Base-by-base conservation (phyloP, 2,888 invertebrate genomes). In the Micoletzkya japonica region DNA sequence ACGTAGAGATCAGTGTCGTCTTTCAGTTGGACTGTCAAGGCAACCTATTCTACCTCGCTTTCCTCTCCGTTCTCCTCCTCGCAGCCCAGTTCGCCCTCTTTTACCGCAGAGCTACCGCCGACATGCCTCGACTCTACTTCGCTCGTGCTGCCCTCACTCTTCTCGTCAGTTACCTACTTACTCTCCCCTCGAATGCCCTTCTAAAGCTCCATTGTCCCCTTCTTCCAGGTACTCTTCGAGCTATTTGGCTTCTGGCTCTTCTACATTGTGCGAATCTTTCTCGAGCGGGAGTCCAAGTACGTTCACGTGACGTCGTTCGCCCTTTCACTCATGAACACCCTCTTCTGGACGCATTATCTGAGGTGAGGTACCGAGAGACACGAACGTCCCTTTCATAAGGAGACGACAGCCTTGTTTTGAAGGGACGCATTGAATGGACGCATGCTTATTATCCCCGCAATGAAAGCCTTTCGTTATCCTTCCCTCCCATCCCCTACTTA, bases 211-310 rank as follows among this genome's bases (percentile, higher is more conserved):
- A 32, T 30, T 30, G 30, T 17, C 39, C 39, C 17, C 17, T 17
- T 17, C 39, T 93, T 4, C 90, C 96, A 69, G 90, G 68, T 95
- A 49, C 90, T 94, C 52, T 91, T 98, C 20, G 92, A 95, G 86
- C 92, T 93, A 74, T 94, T 96, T 87, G 92, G 95, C 4, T 97
- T 94, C 88, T 98, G 98, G 97, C 89, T 98, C 26, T 98, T 98
- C 88, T 98, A 96, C 86, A 91, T 93, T 82, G 95, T 96, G 64
- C 93, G 96, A 87, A 87, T 89, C 57, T 82, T 88, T 72, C 87
- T 88, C 69, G 86, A 87, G 69, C 83, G 83, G 61, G 73, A 78
- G 50, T 67, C 73, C 10, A 74, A 76, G 50, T 80, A 76, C 71
- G 73, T 77, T 26, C 77, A 79, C 56, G 72, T 77, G 4, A 76